phyloP scores from a whole-genome alignment of 1,140 invertebrate species.

The Pseudachorutes palmiensis region DNA sequence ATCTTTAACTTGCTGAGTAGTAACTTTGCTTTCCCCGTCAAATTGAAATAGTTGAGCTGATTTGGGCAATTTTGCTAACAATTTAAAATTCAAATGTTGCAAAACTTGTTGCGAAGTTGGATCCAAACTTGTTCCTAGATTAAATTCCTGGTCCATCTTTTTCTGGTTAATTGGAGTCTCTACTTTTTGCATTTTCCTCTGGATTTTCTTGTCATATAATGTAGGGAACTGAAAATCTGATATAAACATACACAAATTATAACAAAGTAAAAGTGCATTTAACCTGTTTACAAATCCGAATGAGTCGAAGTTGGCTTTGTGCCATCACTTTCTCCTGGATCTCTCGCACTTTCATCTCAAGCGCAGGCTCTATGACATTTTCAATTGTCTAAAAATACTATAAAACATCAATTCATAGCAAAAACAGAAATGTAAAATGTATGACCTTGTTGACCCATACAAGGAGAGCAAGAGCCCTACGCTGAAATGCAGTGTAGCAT shows the following conservation, averaged over 20 bases:
- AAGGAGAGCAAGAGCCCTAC: conserved; percentile 28
- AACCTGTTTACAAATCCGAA: neutral
- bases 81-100: neutral
- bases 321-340: neutral
- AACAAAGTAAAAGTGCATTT: too few species aligned
- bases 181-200: too few species aligned
- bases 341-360: neutral
- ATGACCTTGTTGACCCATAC: conserved; percentile 31
- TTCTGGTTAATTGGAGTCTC: neutral
- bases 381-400: conserved; percentile 13
- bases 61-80: neutral
- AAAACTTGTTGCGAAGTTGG: neutral
- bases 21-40: neutral
- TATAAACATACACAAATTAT: too few species aligned
- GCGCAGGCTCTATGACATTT: conserved; percentile 9
- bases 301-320: neutral
- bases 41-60: neutral
- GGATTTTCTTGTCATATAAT: neutral
- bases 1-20: neutral
- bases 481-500: conserved; percentile 31
- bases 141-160: neutral
- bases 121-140: neutral
- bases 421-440: neutral
- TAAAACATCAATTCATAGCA: neutral
- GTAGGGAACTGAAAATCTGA: neutral